Conservation (phyloP, 2,113 vertebrate species). For the Electrona antarctica region DNA sequence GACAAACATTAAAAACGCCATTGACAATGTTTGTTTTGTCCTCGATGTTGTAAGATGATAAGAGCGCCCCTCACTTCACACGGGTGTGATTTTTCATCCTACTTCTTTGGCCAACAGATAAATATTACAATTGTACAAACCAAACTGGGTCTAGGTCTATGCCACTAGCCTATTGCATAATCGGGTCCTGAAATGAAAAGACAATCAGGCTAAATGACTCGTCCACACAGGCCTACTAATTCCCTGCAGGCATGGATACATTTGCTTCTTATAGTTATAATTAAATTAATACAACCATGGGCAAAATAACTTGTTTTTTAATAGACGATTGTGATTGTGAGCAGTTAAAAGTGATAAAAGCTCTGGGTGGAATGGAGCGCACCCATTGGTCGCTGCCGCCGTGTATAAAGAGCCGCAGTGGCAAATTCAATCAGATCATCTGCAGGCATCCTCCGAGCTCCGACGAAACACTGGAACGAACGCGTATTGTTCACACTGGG, state of each 20-base stretch:
- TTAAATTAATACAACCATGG: background rate
- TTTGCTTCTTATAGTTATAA: background rate
- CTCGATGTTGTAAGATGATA: no score
- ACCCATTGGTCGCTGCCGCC: conserved; percentile 73
- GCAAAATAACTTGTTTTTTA: background rate
- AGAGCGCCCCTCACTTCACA: no score
- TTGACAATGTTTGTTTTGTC: no score
- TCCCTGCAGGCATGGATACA: background rate
- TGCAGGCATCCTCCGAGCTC: conserved; percentile 53
- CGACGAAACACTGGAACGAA: background rate
- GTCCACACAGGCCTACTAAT: background rate
- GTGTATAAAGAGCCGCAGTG: conserved; percentile 74
- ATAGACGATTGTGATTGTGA: background rate
- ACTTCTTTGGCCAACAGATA: no score
- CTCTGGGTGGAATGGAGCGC: conserved; percentile 45
- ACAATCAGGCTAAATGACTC: background rate
- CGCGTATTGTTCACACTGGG: conserved; percentile 3
- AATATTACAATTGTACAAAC: no score
- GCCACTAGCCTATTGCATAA: no score
- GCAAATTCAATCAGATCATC: conserved; percentile 72
- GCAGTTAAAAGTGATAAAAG: conserved; percentile 24
- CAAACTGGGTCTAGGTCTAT: no score
- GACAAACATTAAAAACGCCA: no score
- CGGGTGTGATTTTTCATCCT: no score
- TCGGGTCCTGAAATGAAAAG: background rate